Evolutionary conservation across 1,140 invertebrate genomes (phyloP).

Genomic region (Ruditapes philippinarum): DNA sequence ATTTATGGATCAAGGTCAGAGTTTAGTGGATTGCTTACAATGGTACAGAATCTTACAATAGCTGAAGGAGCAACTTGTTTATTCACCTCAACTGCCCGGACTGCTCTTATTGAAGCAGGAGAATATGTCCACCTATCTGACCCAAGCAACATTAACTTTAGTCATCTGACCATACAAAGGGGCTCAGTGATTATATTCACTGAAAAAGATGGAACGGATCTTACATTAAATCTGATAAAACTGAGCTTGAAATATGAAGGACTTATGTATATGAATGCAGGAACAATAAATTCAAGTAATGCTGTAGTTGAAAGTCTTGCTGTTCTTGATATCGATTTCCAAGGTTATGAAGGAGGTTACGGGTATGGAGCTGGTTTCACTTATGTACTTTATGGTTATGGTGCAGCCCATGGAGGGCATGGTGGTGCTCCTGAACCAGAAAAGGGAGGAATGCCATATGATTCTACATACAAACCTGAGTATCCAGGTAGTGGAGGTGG

Average conservation of each 20-base stretch:
- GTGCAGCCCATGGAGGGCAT: conserved; percentile 80
- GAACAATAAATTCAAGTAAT: conserved; percentile 73
- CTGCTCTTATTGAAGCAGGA: conserved; percentile 77
- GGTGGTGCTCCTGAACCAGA: conserved; percentile 75
- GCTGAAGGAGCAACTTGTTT: conserved; percentile 75
- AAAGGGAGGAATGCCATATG: conserved; percentile 73
- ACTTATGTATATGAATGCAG: conserved; percentile 73
- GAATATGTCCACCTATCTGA: conserved; percentile 72
- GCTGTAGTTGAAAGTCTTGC: conserved; percentile 77
- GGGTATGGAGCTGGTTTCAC: conserved; percentile 71
- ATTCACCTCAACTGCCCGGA: conserved; percentile 77
- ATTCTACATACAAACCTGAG: conserved; percentile 72
- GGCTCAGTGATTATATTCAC: conserved; percentile 74
- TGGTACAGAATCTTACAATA: conserved; percentile 78
- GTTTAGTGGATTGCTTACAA: conserved; percentile 75
- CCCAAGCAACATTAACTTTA: conserved; percentile 77
- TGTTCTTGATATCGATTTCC: conserved; percentile 73
- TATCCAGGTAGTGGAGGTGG: conserved; percentile 79
- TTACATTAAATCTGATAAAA: conserved; percentile 73
- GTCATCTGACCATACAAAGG: conserved; percentile 74
- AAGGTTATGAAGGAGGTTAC: conserved; percentile 64
- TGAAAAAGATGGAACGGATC: conserved; percentile 60
- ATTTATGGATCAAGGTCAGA: conserved; percentile 78
- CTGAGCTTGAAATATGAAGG: conserved; percentile 77
- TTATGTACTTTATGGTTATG: conserved; percentile 66